A percentile compares a stretch with the other conserved stretches of the same genome.
These are phyloP conservation scores for Thamnophis elegans DNA, from an alignment of 2,797 vertebrate genomes.

Conservation along the genomic window DNA sequence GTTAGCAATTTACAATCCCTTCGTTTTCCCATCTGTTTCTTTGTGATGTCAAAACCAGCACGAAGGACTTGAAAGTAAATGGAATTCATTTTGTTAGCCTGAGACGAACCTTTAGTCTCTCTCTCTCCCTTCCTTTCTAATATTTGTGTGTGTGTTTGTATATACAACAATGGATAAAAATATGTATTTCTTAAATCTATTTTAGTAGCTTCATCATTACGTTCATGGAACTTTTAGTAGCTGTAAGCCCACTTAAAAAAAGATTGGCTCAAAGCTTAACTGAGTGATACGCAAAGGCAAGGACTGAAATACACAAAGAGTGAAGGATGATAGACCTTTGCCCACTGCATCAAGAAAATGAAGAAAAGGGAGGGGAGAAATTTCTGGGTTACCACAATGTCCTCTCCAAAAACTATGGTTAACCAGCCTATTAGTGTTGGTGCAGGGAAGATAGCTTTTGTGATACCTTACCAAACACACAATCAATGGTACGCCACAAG, in stretches of 20 bases:
- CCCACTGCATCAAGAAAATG: slow-evolving; percentile 66
- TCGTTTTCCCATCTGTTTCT: slow-evolving; percentile 26
- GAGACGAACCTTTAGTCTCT: slow-evolving; percentile 20
- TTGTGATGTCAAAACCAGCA: slow-evolving; percentile 56
- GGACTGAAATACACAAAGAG: slow-evolving; percentile 71
- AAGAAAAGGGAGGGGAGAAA: slow-evolving; percentile 56
- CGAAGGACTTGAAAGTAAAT: slow-evolving; percentile 48
- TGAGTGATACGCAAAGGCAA: slow-evolving; percentile 65
- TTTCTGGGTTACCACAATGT: slow-evolving; percentile 61
- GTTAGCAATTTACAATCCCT: slow-evolving; percentile 53
- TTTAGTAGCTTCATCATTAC: slow-evolving; percentile 61
- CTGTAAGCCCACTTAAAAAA: slow-evolving; percentile 66
- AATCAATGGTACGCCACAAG: slow-evolving; percentile 67
- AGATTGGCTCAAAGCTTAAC: slow-evolving; percentile 63
- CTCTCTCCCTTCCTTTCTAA: slow-evolving; percentile 4
- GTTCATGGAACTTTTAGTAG: slow-evolving; percentile 63
- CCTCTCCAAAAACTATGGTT: slow-evolving; percentile 69
- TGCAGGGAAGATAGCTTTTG: slow-evolving; percentile 70
- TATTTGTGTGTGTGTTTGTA: slow-evolving; percentile 40
- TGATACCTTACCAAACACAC: slow-evolving; percentile 67
- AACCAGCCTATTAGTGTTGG: slow-evolving; percentile 73
- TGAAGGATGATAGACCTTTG: slow-evolving; percentile 70
- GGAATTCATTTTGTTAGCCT: slow-evolving; percentile 63
- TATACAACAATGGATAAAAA: slow-evolving; percentile 21
- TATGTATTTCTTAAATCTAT: slow-evolving; percentile 31